Conservation (phyloP, 2,888 invertebrate genomes). For the Caprella mutica region DNA sequence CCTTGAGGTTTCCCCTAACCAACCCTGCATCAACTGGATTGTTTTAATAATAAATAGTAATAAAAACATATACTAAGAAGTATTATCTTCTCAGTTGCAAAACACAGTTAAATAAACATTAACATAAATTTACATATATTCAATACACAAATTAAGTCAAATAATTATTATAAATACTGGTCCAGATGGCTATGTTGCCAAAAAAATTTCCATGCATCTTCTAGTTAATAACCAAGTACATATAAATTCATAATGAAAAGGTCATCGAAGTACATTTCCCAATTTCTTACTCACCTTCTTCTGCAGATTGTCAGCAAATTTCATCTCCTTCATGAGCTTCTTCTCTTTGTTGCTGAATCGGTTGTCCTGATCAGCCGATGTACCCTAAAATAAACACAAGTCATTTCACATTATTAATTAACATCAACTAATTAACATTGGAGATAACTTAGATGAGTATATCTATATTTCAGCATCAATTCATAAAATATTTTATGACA, state of each 20-base stretch:
- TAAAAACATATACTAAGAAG: too few relatives aligned
- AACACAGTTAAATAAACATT: too few relatives aligned
- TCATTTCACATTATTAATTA: neutral
- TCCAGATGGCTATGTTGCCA: constrained; percentile 10
- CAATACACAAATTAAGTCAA: constrained; percentile 21
- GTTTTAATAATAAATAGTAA: too few relatives aligned
- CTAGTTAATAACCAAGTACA: constrained; percentile 12
- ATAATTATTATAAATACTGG: constrained; percentile 16
- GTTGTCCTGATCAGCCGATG: constrained; percentile 96
- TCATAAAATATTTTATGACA: too few relatives aligned
- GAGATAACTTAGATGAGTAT: neutral
- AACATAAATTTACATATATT: constrained; percentile 38
- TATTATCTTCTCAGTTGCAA: too few relatives aligned
- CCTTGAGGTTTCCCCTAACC: too few relatives aligned
- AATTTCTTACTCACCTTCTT: constrained; percentile 62
- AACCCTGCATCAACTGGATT: too few relatives aligned
- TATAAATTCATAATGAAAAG: neutral
- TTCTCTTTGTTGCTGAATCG: constrained; percentile 99
- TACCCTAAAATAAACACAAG: constrained; percentile 59
- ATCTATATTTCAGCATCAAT: too few relatives aligned
- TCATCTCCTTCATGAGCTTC: constrained; percentile 96
- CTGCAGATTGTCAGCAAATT: constrained; percentile 85
- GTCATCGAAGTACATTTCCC: too few relatives aligned
- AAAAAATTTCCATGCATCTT: constrained; percentile 13
- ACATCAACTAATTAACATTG: neutral